Base-by-base conservation (phyloP, 2,113 vertebrate genomes). In the Chaetura pelagica region DNA sequence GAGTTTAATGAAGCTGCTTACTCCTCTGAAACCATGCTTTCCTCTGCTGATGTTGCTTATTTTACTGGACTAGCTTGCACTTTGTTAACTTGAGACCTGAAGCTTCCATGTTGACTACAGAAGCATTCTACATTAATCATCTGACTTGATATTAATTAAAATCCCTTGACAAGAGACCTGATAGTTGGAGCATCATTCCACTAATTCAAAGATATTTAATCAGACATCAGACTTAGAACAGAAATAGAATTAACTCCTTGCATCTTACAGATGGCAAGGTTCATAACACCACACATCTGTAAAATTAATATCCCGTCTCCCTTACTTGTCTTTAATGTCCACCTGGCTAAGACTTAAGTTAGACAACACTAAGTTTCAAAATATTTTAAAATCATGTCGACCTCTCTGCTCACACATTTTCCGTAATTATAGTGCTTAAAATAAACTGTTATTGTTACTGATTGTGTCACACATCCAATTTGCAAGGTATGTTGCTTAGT, bases 1-100 rank as follows among this genome's bases (percentile, higher is more conserved):
- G 89, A 94, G 27, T 88, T 93, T 95, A 96, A 96, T 95, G 91
- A 96, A 96, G 89, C 93, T 97, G 72, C 63, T 93, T 95, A 83
- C 15, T 79, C 91, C 68, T 97, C 74, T 95, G 40, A 94, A 94
- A 93, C 73, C 16, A 21, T 44, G 69, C 40, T 74, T 94, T 90
- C 48, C 62, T 94, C 97, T 96, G 84, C 42, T 93, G 91, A 85
- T 85, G 80, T 75, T 87, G 44, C 57, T 92, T 74, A 55, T 83
- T 96, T 95, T 24, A 90, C 62, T 62, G 78, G 55, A 87, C 77
- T 57, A 77, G 46, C 46, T 75, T 35, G 84, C 15, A 57, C 57
- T 78, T 83, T 67, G 46, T 83, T 90, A 72, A 58, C 29, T 34
- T 57, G 62, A 69, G 51, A 69, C 95, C 77, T 96, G 57, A 93